phyloP scores from a whole-genome alignment of 53 echinoderm and acorn worm genomes.

The Crossaster papposus region DNA sequence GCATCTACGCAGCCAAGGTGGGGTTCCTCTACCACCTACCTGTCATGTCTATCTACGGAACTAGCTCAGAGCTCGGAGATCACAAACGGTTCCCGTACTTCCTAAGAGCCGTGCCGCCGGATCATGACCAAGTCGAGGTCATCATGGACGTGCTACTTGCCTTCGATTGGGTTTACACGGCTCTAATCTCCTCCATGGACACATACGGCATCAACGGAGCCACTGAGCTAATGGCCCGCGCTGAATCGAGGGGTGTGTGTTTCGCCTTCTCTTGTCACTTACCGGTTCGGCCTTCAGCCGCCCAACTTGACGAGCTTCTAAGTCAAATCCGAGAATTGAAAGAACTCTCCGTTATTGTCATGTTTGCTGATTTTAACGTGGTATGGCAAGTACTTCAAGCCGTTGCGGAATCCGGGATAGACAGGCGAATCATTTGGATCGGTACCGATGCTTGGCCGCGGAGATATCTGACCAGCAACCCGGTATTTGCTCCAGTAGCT shows the following conservation, averaged over 20 bases:
- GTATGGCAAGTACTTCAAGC: not conserved
- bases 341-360: slow-evolving; percentile 13
- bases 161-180: slow-evolving; percentile 47
- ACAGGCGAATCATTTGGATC: slow-evolving; percentile 24
- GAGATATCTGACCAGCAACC: not conserved
- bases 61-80: slow-evolving; percentile 30
- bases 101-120: slow-evolving; percentile 36
- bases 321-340: not conserved
- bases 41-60: slow-evolving; percentile 22
- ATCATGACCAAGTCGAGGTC: slow-evolving; percentile 39
- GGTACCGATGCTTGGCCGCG: slow-evolving; percentile 40
- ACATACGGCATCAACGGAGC: slow-evolving; percentile 35
- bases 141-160: slow-evolving; percentile 26
- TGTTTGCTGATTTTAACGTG: not conserved
- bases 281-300: not conserved
- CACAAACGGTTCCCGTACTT: slow-evolving; percentile 35
- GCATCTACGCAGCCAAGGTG: slow-evolving; percentile 35
- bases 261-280: not conserved
- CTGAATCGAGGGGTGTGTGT: not conserved
- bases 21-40: slow-evolving; percentile 35
- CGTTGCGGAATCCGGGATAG: not conserved
- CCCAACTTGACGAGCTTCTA: not conserved
- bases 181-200: slow-evolving; percentile 35
- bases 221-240: not conserved
- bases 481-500: slow-evolving; percentile 11